A percentile compares a stretch with the other conserved stretches of the same genome.
Evolutionary conservation across 2,113 vertebrate genomes (phyloP).

Genomic region (Ondatra zibethicus): DNA sequence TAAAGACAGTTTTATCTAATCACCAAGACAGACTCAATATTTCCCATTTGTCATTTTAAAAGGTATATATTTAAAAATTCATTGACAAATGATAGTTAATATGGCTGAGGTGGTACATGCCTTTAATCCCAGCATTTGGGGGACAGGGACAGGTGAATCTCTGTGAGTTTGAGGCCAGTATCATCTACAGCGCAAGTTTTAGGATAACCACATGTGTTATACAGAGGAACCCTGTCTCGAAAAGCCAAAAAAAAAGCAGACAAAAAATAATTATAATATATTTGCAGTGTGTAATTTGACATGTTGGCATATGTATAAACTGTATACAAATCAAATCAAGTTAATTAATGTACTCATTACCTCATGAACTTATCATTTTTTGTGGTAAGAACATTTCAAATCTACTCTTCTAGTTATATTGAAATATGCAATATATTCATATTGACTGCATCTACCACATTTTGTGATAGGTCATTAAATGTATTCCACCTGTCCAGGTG

Average conservation of each 20-base stretch:
- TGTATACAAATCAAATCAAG: background rate
- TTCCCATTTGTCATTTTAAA: constrained; percentile 18
- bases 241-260: background rate
- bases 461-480: background rate
- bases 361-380: background rate
- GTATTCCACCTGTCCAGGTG: background rate
- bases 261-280: background rate
- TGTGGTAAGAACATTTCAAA: background rate
- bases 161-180: background rate
- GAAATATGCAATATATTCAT: background rate
- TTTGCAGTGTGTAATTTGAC: background rate
- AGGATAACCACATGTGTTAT: background rate
- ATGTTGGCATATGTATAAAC: background rate
- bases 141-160: background rate
- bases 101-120: background rate
- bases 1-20: background rate
- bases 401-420: background rate
- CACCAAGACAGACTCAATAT: background rate
- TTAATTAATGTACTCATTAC: background rate
- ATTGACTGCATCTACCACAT: background rate
- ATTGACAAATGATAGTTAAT: background rate
- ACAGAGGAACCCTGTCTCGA: background rate
- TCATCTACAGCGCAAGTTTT: background rate
- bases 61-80: background rate
- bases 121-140: background rate